Evolutionary conservation across 2,797 vertebrate species (phyloP), one percentile per base, ranked within the genome.

Genomic region (Gobio occitaniae): DNA sequence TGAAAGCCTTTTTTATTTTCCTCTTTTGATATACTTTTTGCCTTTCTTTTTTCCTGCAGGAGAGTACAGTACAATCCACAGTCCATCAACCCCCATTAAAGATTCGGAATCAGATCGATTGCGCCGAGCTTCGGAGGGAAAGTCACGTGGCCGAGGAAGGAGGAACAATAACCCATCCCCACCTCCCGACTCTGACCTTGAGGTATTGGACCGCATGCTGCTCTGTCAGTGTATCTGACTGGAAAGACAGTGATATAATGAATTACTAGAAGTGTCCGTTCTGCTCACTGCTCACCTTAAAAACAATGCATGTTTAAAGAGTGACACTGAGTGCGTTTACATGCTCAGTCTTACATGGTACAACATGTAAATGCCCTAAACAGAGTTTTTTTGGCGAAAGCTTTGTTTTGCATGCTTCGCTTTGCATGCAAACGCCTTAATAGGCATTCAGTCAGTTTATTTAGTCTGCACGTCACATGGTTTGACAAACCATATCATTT

Each of bases 121-220:
- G 93, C 97, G 98, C 89, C 96, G 98, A 89, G 96, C 96, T 90
- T 97, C 98, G 63, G 98, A 99, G 95, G 98, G 98, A 94, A 99
- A 99, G 92, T 97, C 98, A 94, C 98, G 98, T 94, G 98, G 98
- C 85, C 96, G 98, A 93, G 98, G 98, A 90, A 97, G 98, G 94
- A 97, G 98, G 96, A 99, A 99, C 94, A 99, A 99, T 93, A 99
- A 99, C 93, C 98, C 98, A 92, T 99, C 98, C 90, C 98, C 98
- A 90, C 98, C 97, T 88, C 98, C 98, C 16, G 98, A 99, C 95
- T 99, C 98, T 93, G 98, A 99, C 94, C 97, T 99, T 94, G 98
- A 99, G 97, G 98, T 99, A 98, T 92, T 91, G 90, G 91, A 91
- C 87, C 56, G 8, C 50, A 41, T 48, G 47, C 84, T 82, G 87